Conservation (phyloP, 2,113 vertebrate species). For the Otus sunia region DNA sequence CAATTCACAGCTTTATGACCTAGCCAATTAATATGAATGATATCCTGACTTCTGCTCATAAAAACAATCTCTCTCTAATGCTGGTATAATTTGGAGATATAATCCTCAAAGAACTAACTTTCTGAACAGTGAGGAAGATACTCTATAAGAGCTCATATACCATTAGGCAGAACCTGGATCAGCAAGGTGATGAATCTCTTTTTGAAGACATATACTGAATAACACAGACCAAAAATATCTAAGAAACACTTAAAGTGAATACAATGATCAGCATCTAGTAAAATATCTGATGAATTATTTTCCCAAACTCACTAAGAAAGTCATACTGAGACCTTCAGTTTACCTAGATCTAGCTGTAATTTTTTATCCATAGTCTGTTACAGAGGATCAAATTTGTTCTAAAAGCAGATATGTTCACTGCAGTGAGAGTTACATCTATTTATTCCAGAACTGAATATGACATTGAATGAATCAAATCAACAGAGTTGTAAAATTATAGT, state of each 20-base stretch:
- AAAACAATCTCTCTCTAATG: constrained; percentile 53
- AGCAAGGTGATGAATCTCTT: background rate
- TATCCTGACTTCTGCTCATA: constrained; percentile 25
- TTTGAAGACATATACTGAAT: background rate
- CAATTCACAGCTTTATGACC: constrained; percentile 55
- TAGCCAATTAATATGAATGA: constrained; percentile 58
- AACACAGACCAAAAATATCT: background rate
- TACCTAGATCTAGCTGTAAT: background rate
- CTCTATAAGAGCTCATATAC: background rate
- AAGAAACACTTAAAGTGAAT: background rate
- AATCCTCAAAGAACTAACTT: constrained; percentile 45
- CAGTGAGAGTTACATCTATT: background rate
- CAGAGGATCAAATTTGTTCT: background rate
- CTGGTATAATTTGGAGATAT: constrained; percentile 36
- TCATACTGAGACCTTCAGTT: background rate
- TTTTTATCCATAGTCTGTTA: background rate
- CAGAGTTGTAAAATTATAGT: background rate
- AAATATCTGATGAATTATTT: background rate
- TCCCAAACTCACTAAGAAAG: background rate
- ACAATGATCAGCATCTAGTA: background rate
- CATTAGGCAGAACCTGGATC: background rate
- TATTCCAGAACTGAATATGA: background rate
- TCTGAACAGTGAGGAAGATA: background rate
- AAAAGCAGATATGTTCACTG: background rate
- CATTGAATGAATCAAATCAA: background rate